These are phyloP conservation scores for Drosophila ironensis DNA, from an alignment of 1,140 invertebrate species.

Conservation along the genomic window DNA sequence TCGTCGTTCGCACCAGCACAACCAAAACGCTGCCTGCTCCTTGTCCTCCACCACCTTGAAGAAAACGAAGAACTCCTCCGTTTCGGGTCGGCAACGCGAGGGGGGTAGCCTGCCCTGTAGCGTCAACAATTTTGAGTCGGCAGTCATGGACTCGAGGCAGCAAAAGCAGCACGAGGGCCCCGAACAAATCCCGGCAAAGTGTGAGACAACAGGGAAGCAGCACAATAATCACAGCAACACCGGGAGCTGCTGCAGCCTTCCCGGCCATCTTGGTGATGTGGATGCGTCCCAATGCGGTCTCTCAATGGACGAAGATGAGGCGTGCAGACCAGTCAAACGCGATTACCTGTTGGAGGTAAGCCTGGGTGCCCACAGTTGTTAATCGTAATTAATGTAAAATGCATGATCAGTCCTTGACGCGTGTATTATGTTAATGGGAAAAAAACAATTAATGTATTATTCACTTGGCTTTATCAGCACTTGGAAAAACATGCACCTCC, in stretches of 20 bases:
- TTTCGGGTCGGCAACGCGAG: conserved; percentile 86
- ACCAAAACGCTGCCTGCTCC: conserved; percentile 39
- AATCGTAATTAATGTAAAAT: background rate
- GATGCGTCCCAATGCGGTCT: conserved; percentile 41
- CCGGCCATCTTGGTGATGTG: conserved; percentile 39
- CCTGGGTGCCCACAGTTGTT: background rate
- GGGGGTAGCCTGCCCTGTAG: conserved; percentile 86
- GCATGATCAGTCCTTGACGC: too few relatives aligned
- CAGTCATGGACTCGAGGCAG: conserved; percentile 52
- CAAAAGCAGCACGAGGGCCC: conserved; percentile 42
- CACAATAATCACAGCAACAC: conserved; percentile 18
- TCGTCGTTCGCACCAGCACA: conserved; percentile 54
- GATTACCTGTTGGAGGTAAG: conserved; percentile 56
- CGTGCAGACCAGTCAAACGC: conserved; percentile 5
- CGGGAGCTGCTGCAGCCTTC: conserved; percentile 52
- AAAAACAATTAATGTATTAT: background rate
- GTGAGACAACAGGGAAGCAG: background rate
- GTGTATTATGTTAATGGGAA: background rate
- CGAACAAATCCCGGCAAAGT: too few relatives aligned
- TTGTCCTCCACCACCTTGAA: conserved; percentile 25
- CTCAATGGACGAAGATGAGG: conserved; percentile 48
- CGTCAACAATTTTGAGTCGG: conserved; percentile 83
- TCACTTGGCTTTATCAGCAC: conserved; percentile 16
- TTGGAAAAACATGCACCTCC: conserved; percentile 15
- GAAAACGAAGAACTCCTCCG: conserved; percentile 62